Conservation (phyloP, 1,140 invertebrate species). For the Dendroctonus ponderosae region DNA sequence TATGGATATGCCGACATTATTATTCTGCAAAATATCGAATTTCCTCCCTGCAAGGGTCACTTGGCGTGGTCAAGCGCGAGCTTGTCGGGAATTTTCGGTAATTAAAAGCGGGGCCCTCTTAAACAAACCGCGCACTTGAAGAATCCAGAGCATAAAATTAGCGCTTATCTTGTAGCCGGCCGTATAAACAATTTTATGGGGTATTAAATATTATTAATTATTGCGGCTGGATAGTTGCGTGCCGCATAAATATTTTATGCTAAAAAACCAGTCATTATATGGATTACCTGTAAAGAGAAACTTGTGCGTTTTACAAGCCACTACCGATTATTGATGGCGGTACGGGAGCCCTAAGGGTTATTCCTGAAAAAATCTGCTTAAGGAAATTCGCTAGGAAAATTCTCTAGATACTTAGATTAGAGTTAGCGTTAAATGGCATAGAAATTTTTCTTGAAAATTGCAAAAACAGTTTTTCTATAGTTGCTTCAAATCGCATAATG, state of each 20-base stretch:
- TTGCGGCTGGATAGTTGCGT: constrained; percentile 33
- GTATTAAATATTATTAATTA: constrained; percentile 37
- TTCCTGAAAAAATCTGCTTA: constrained; percentile 1
- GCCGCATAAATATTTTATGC: constrained; percentile 34
- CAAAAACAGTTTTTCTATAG: no score
- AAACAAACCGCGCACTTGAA: constrained; percentile 24
- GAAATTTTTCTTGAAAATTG: no score
- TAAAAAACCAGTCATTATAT: constrained; percentile 35
- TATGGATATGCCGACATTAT: not conserved
- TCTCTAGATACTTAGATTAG: no score
- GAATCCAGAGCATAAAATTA: constrained; percentile 34
- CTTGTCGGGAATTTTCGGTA: constrained; percentile 19
- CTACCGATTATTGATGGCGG: constrained; percentile 26
- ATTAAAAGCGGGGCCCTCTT: constrained; percentile 12
- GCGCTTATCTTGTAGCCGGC: constrained; percentile 30
- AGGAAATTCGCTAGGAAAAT: no score
- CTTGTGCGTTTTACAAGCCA: constrained; percentile 32
- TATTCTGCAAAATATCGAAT: not conserved
- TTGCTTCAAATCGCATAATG: no score
- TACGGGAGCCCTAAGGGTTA: constrained; percentile 10
- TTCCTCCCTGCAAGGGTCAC: not conserved
- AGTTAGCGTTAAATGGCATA: no score
- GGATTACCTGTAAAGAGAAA: constrained; percentile 36
- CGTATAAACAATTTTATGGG: constrained; percentile 35
- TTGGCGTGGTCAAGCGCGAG: not conserved